Evolutionary conservation across 2,797 vertebrate species (phyloP).

Genomic region (Strix occidentalis): DNA sequence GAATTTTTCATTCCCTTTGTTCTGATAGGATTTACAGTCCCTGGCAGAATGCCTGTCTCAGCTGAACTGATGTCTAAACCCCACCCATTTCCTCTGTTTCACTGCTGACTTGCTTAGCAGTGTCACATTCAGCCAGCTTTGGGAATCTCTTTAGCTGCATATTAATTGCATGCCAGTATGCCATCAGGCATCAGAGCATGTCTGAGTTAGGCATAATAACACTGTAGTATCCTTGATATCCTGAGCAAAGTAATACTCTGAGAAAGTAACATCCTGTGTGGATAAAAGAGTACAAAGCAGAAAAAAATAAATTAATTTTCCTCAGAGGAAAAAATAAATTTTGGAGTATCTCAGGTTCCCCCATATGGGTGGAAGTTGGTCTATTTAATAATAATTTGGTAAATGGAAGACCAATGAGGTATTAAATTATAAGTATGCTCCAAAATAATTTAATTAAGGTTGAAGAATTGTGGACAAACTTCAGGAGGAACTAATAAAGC

Average conservation of each 20-base stretch:
- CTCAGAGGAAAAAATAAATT: neutral
- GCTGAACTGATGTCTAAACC: constrained; percentile 52
- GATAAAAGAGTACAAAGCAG: neutral
- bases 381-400: neutral
- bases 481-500: neutral
- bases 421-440: neutral
- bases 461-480: neutral
- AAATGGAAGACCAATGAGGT: neutral
- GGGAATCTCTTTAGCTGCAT: constrained; percentile 44
- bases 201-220: neutral
- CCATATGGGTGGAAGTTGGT: neutral
- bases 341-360: neutral
- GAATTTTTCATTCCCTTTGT: constrained; percentile 49
- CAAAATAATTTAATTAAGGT: neutral
- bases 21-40: constrained; percentile 56
- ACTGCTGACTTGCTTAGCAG: constrained; percentile 2
- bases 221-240: neutral
- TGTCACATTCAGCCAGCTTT: constrained; percentile 42
- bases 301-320: neutral
- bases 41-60: constrained; percentile 55
- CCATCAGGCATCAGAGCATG: neutral
- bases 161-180: constrained; percentile 37
- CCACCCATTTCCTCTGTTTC: constrained; percentile 64
- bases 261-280: neutral
- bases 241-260: neutral